These are phyloP conservation scores for Tachina fera DNA, from an alignment of 2,888 invertebrate species.

Conservation along the genomic window DNA sequence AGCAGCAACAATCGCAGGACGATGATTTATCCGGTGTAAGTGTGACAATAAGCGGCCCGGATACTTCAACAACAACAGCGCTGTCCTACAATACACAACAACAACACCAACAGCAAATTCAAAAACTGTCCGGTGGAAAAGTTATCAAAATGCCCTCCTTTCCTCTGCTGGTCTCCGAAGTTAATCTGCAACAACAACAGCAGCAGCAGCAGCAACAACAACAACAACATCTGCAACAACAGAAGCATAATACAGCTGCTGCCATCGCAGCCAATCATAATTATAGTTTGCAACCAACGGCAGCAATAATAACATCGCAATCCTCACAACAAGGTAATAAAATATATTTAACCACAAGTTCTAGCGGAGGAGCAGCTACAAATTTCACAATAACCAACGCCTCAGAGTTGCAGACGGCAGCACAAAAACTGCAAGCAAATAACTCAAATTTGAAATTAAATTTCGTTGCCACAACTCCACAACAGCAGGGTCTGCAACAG, in stretches of 20 bases:
- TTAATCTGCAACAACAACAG: constrained; percentile 76
- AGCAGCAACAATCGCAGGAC: constrained; percentile 76
- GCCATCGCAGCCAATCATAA: constrained; percentile 82
- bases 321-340: constrained; percentile 79
- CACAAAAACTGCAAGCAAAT: constrained; percentile 79
- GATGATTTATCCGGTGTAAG: constrained; percentile 76
- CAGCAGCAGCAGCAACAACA: constrained; percentile 75
- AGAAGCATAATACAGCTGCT: constrained; percentile 79
- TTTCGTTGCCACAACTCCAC: constrained; percentile 78
- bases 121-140: constrained; percentile 76
- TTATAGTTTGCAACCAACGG: constrained; percentile 81
- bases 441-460: constrained; percentile 82
- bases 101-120: constrained; percentile 77
- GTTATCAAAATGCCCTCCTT: constrained; percentile 81
- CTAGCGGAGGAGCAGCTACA: constrained; percentile 74
- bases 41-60: constrained; percentile 72
- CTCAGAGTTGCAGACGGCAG: constrained; percentile 76
- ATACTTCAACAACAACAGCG: constrained; percentile 62
- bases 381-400: constrained; percentile 80
- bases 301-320: constrained; percentile 81
- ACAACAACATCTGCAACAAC: constrained; percentile 74
- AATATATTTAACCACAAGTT: constrained; percentile 80
- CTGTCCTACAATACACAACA: constrained; percentile 69
- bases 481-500: constrained; percentile 69
- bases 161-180: constrained; percentile 80